These are phyloP conservation scores for Xylota segnis DNA, from an alignment of 2,888 invertebrate genomes.

Conservation along the genomic window DNA sequence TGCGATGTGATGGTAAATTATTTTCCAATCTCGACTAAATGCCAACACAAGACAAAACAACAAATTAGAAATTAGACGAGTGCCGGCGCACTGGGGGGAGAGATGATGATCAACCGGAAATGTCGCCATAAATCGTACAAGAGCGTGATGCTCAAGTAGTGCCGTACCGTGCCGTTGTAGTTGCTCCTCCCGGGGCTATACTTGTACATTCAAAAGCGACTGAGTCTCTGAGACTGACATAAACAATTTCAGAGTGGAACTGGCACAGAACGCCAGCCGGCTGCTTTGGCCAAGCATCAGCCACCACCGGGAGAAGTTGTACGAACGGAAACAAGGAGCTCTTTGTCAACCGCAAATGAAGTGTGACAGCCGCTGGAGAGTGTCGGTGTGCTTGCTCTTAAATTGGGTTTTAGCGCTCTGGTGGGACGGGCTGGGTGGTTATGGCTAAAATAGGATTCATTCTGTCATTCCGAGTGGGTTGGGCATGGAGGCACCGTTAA, in stretches of 20 bases:
- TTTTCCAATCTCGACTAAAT: slow-evolving; percentile 56
- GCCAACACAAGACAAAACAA: slow-evolving; percentile 53
- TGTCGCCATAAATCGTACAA: slow-evolving; percentile 67
- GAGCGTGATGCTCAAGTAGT: slow-evolving; percentile 34
- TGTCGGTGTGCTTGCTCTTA: slow-evolving; percentile 25
- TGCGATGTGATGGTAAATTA: slow-evolving; percentile 52
- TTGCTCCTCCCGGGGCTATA: slow-evolving; percentile 3
- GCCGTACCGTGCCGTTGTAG: slow-evolving; percentile 1
- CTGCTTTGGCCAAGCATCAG: slow-evolving; percentile 8
- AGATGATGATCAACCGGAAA: slow-evolving; percentile 62
- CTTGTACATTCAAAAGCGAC: slow-evolving; percentile 13
- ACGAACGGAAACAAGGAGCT: slow-evolving; percentile 48
- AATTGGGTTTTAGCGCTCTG: slow-evolving; percentile 3
- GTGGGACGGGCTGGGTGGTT: neutral
- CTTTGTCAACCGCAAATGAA: slow-evolving; percentile 64
- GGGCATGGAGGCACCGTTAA: neutral
- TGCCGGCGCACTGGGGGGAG: slow-evolving; percentile 11
- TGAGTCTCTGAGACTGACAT: slow-evolving; percentile 40
- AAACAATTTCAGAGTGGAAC: slow-evolving; percentile 40
- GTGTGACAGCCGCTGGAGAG: slow-evolving; percentile 52
- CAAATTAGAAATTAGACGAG: slow-evolving; percentile 53
- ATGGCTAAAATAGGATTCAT: slow-evolving; percentile 2
- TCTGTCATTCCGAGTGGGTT: neutral
- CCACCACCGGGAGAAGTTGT: slow-evolving; percentile 8
- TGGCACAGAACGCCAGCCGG: neutral